Base-by-base conservation (phyloP, 2,113 vertebrate genomes). In the Chaenogobius annularis region DNA sequence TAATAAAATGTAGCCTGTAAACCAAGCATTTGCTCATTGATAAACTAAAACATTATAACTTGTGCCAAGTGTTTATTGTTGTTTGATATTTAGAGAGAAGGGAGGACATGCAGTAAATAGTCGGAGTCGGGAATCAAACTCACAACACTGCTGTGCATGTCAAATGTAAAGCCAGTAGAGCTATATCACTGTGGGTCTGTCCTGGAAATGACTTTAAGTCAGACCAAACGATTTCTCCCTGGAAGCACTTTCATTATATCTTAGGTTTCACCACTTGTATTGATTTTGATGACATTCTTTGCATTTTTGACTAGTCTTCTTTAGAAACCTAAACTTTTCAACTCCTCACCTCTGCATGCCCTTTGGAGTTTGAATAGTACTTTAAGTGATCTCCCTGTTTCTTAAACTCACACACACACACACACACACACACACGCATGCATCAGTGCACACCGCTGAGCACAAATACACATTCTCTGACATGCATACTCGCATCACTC, bases 321-420 rank as follows among this genome's bases (percentile, higher is more conserved):
- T 35, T 68, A 40, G 52, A 72, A 55, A 55, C 72, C 35, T 92
- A 91, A 94, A 94, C 92, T 94, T 90, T 94, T 94, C 87, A 92
- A 90, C 92, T 85, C 58, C 54, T 91, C 68, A 90, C 88, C 90
- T 90, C 73, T 77, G 48, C 75, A 5, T 80, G 71, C 81, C 90
- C 86, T 87, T 52, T 83, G 52, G 56, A 74, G 52, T 5, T 17
- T 66, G 79, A 90, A 78, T 90, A 84, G 73, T 72, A 87, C 86
- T 76, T 69, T 44, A 71, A 66, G 62, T 72, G 40, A 73, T 70
- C 44, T 54, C 59, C 40, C 44, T 44, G 31, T 79, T 74, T 72
- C 59, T 68, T 72, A 37, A 43, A 14, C 56, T 47, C 72, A 61
- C 69, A 22, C 54, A 67, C 50, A 66, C 2, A 19, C 40, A n/a